Evolutionary conservation across 2,797 vertebrate genomes (phyloP), one percentile per base, ranked within the genome.

Genomic region (Poeciliopsis infans): DNA sequence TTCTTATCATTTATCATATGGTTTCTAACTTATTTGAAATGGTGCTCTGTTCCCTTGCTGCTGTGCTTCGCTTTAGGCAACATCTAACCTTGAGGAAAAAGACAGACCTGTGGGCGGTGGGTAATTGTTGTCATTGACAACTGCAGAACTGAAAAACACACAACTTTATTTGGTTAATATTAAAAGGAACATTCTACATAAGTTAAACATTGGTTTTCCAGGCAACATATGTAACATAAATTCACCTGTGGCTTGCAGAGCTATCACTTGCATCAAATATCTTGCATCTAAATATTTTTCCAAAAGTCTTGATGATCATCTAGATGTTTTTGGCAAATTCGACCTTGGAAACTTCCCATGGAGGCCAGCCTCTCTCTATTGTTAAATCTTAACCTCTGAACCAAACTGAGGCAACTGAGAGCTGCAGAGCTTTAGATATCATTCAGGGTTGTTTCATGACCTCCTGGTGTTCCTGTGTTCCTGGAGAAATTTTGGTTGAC

Each of bases 121-220:
- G 84, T 89, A 93, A 94, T 91, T 88, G 47, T 91, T 93, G 91
- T 88, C 91, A 90, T 91, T 93, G 91, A 94, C 89, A 90, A 79
- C 36, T 57, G 75, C 43, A 88, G 75, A 79, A 49, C 28, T 85
- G 79, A 70, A 84, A 78, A 86, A 77, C 76, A 74, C 73, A 51
- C 57, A 64, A 88, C 84, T 88, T 86, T 78, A 64, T 86, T 76
- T 85, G 70, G 79, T 85, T 82, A 89, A 93, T 84, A 79, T 80
- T 85, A 81, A 80, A 53, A 89, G 79, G 57, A 49, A 57, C 74
- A 79, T 81, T 85, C 64, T 81, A 80, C 36, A 87, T 70, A 61
- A 74, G 68, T 85, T 23, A 84, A 74, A 80, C 23, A 43, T 7
- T 20, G 55, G 18, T 45, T 75, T 75, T 25, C 8, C 20, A 11